Base-by-base conservation (phyloP, 2,888 invertebrate genomes). In the Eilema depressum region DNA sequence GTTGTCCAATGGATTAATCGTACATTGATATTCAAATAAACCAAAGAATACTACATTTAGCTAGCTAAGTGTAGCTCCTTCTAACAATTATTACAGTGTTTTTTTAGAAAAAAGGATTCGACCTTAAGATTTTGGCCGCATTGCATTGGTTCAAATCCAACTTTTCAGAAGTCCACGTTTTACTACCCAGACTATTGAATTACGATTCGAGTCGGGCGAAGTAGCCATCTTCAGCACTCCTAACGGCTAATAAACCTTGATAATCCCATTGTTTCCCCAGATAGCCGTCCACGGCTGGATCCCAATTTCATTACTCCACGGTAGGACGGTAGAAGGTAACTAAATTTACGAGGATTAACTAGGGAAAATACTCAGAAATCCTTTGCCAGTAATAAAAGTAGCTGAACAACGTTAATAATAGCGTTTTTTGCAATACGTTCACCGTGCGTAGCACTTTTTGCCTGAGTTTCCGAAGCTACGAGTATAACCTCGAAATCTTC, bases 181-280 rank as follows among this genome's bases (percentile, higher is more conserved):
- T 41, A 14, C 37, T 37, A 37, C 4, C 11, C 8, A 25, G 20
- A 28, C 28, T 33, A 56, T 56, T 23, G 17, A 63, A 56, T n/a
- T 33, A 62, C 30, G 67, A 47, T 63, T 72, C 61, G 57, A n/a
- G 63, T 62, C 69, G 30, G 53, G 63, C 65, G 41, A 68, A 60
- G 28, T 63, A 69, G 77, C 73, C 70, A 74, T 74, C 75, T 70
- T 64, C 64, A 73, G 70, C 63, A 64, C 63, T 30, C 33, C 62
- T 80, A 74, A 65, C 63, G 23, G 53, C 62, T 80, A 75, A 77
- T 71, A 77, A 73, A 68, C 70, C 69, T 41, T 53, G 56, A 37
- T 78, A 76, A 81, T 78, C 71, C 73, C 66, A 66, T 78, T 78
- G 78, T 79, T 68, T 74, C 66, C 67, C 61, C 75, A 76, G 81